phyloP scores from a whole-genome alignment of 2,888 invertebrate genomes.

The Acronicta alni region DNA sequence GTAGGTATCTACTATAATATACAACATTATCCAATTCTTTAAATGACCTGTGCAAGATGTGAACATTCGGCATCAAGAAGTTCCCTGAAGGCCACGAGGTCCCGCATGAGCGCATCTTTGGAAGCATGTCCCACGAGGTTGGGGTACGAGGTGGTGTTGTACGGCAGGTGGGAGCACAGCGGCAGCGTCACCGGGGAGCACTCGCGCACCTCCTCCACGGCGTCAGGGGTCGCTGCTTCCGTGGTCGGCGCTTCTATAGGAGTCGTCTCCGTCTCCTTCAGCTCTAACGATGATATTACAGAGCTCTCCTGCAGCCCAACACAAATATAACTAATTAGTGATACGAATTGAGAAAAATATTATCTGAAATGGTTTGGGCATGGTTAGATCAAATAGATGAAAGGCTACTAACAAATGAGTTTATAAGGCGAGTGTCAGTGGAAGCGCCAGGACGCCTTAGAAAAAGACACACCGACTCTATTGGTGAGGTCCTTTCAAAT shows the following conservation, averaged over 20 bases:
- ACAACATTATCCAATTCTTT: no score
- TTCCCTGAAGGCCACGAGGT: constrained; percentile 95
- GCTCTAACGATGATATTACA: constrained; percentile 81
- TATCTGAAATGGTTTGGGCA: no score
- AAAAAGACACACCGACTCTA: no score
- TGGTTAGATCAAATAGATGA: no score
- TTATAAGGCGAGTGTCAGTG: no score
- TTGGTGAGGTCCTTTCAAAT: no score
- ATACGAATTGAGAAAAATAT: no score
- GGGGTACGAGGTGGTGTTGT: constrained; percentile 95
- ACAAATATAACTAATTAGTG: neutral
- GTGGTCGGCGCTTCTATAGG: constrained; percentile 79
- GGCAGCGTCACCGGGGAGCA: constrained; percentile 91
- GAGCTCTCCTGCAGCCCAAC: constrained; percentile 79
- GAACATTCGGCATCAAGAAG: constrained; percentile 97
- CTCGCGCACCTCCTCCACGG: constrained; percentile 90
- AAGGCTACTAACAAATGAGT: no score
- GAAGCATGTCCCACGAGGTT: constrained; percentile 93
- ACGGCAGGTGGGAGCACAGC: constrained; percentile 92
- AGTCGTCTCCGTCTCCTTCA: constrained; percentile 80
- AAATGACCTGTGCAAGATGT: constrained; percentile 91
- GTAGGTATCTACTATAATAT: no score
- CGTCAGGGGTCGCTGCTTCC: constrained; percentile 73
- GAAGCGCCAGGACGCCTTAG: no score
- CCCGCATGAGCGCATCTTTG: constrained; percentile 90